These are phyloP conservation scores for Pholis gunnellus DNA, from an alignment of 2,113 vertebrate genomes.

Conservation along the genomic window DNA sequence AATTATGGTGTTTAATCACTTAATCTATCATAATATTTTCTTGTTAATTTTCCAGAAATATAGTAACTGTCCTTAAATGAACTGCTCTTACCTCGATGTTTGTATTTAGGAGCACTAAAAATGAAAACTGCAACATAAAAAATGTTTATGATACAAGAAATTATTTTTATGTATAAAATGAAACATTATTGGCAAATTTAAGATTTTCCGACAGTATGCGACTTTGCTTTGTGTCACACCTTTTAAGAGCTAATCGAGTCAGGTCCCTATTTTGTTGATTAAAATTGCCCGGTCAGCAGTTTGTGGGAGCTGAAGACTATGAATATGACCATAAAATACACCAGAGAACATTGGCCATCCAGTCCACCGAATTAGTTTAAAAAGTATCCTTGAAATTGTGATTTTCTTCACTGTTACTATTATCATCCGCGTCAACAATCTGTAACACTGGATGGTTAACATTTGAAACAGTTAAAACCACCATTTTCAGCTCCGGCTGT, in stretches of 20 bases:
- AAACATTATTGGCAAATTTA: not conserved
- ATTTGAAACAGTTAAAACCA: not conserved
- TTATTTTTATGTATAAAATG: no score
- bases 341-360: not conserved
- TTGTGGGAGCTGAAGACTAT: constrained; percentile 2
- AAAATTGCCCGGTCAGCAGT: not conserved
- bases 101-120: not conserved
- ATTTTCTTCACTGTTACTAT: not conserved
- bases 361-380: not conserved
- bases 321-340: not conserved
- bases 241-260: not conserved
- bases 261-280: not conserved
- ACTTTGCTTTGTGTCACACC: not conserved
- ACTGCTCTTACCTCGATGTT: not conserved
- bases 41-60: not conserved
- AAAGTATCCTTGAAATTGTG: not conserved
- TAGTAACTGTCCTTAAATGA: not conserved
- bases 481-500: constrained; percentile 23
- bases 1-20: not conserved
- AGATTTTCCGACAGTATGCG: not conserved
- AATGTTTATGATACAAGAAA: not conserved
- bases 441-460: constrained; percentile 12
- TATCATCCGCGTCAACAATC: constrained; percentile 22
- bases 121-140: not conserved
- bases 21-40: not conserved